phyloP scores from a whole-genome alignment of 1,140 invertebrate species.

The Trachymyrmex cornetzi region DNA sequence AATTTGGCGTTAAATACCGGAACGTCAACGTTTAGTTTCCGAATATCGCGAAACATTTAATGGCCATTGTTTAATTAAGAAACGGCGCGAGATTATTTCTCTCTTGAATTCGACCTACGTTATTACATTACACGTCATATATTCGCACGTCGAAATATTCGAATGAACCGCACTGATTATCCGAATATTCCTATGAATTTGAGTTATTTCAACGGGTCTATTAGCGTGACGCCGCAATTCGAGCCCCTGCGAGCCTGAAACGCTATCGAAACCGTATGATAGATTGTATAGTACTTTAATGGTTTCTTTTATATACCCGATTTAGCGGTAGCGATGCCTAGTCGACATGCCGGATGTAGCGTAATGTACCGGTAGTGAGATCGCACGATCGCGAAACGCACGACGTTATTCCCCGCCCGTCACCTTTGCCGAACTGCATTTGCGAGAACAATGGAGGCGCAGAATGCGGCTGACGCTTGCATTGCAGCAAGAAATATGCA shows the following conservation, averaged over 20 bases:
- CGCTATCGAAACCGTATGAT: conserved; percentile 59
- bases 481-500: neutral
- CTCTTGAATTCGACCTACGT: neutral
- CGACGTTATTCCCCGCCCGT: neutral
- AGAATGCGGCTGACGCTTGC: neutral
- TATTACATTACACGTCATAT: neutral
- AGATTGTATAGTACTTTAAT: conserved; percentile 72
- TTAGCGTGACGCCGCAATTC: conserved; percentile 8
- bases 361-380: neutral
- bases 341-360: conserved; percentile 46
- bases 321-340: conserved; percentile 62
- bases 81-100: neutral
- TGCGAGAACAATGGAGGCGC: conserved; percentile 5
- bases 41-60: neutral
- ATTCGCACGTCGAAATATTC: conserved; percentile 4
- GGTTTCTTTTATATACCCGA: conserved; percentile 68
- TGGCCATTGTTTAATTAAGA: neutral
- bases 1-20: neutral
- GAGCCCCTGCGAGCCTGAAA: conserved; percentile 58
- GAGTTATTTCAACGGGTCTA: conserved; percentile 7
- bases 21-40: neutral
- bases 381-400: conserved; percentile 16
- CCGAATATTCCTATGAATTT: conserved; percentile 15
- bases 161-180: conserved; percentile 27
- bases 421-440: conserved; percentile 18